A percentile compares a stretch with the other conserved stretches of the same genome.
These are phyloP conservation scores for Drosophila subquinaria DNA, from an alignment of 2,888 invertebrate genomes.

Conservation along the genomic window DNA sequence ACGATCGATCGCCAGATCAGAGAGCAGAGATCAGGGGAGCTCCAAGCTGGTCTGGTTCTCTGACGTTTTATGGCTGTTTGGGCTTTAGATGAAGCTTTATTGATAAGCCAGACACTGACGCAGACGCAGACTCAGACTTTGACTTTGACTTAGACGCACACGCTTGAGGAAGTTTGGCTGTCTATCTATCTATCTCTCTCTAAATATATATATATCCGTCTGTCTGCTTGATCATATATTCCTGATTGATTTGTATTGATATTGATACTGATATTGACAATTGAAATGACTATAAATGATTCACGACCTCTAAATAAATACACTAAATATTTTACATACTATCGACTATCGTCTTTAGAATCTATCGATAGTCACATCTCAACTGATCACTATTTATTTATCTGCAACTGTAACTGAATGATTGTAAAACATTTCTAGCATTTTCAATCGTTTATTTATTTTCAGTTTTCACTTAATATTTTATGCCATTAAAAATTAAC, in stretches of 20 bases:
- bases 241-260: slow-evolving; percentile 28
- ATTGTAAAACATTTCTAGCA: no score
- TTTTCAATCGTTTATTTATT: no score
- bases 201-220: neutral
- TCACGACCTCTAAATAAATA: neutral
- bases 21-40: slow-evolving; percentile 37
- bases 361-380: neutral
- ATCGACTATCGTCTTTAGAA: neutral
- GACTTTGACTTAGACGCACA: slow-evolving; percentile 14
- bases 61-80: slow-evolving; percentile 28
- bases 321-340: neutral
- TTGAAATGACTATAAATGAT: neutral
- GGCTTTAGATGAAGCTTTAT: slow-evolving; percentile 59
- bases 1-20: slow-evolving; percentile 44
- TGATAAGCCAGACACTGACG: slow-evolving; percentile 49
- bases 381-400: no score
- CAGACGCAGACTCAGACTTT: slow-evolving; percentile 10
- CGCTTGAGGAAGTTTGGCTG: slow-evolving; percentile 36
- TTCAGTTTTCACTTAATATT: no score
- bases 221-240: slow-evolving; percentile 6
- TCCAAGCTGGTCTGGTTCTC: slow-evolving; percentile 24
- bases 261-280: slow-evolving; percentile 3
- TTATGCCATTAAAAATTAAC: no score
- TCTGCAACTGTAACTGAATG: no score
- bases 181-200: neutral